These are phyloP conservation scores for Coelopa pilipes DNA, from an alignment of 2,888 invertebrate genomes.

Conservation along the genomic window DNA sequence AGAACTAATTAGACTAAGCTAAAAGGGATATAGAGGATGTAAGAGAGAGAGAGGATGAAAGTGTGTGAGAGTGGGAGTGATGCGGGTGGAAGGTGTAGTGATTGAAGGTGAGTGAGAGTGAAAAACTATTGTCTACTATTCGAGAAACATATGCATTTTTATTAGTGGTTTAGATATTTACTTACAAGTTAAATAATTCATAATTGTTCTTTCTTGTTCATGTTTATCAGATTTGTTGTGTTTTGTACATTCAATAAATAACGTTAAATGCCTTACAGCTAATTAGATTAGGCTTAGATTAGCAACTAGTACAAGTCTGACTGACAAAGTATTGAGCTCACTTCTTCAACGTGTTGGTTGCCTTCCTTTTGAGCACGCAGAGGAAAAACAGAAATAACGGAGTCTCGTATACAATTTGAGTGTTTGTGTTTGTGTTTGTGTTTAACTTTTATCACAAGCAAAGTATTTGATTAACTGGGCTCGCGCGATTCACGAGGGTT, in stretches of 20 bases:
- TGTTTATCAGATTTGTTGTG: not conserved
- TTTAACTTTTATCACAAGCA: constrained; percentile 31
- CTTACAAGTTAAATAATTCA: constrained; percentile 7
- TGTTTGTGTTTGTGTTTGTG: too few relatives aligned
- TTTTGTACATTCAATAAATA: constrained; percentile 41
- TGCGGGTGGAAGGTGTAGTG: too few relatives aligned
- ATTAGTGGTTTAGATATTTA: constrained; percentile 25
- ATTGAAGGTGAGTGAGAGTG: not conserved
- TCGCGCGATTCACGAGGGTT: not conserved
- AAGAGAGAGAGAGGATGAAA: too few relatives aligned
- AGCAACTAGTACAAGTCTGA: constrained; percentile 26
- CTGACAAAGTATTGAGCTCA: constrained; percentile 9
- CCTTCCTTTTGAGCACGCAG: not conserved
- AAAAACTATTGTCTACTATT: constrained; percentile 8
- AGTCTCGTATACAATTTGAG: constrained; percentile 20
- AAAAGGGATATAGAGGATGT: not conserved
- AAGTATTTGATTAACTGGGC: constrained; percentile 33
- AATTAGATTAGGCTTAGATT: constrained; percentile 21
- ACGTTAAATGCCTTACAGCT: constrained; percentile 21
- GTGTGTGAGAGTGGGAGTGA: too few relatives aligned
- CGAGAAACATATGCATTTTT: constrained; percentile 32
- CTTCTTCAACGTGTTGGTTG: not conserved
- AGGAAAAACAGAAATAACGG: not conserved
- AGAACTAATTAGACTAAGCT: not conserved
- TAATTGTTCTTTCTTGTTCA: constrained; percentile 24